These are phyloP conservation scores for Boloria euphrosyne DNA, from an alignment of 2,888 invertebrate species.

Conservation along the genomic window DNA sequence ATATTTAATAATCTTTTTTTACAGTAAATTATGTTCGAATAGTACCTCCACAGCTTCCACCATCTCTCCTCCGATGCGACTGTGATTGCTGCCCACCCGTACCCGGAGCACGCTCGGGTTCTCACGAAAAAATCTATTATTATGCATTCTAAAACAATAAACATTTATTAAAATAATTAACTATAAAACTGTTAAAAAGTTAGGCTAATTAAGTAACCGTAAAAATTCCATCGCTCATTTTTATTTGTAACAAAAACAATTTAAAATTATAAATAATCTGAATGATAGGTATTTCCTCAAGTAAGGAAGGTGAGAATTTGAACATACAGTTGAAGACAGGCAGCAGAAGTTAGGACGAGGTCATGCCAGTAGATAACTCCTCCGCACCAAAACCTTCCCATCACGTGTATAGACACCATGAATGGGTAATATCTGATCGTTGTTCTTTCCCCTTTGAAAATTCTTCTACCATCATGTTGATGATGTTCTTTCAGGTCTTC, in stretches of 20 bases:
- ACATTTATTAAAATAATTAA: not conserved
- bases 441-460: conserved; percentile 66
- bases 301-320: not conserved
- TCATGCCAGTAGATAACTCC: conserved; percentile 65
- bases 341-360: conserved; percentile 66
- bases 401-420: conserved; percentile 69
- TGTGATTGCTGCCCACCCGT: conserved; percentile 72
- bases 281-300: no score
- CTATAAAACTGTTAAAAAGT: no score
- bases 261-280: no score
- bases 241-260: no score
- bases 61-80: conserved; percentile 66
- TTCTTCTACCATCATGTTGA: conserved; percentile 57
- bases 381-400: conserved; percentile 75
- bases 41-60: conserved; percentile 66
- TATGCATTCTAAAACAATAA: conserved; percentile 60
- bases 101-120: conserved; percentile 65
- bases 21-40: no score
- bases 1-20: no score
- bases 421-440: conserved; percentile 66
- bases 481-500: conserved; percentile 60
- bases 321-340: conserved; percentile 71
- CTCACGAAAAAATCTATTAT: conserved; percentile 73
- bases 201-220: no score
- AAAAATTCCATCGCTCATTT: no score